Evolutionary conservation across 2,888 invertebrate species (phyloP).

Genomic region (Parnassius apollo): DNA sequence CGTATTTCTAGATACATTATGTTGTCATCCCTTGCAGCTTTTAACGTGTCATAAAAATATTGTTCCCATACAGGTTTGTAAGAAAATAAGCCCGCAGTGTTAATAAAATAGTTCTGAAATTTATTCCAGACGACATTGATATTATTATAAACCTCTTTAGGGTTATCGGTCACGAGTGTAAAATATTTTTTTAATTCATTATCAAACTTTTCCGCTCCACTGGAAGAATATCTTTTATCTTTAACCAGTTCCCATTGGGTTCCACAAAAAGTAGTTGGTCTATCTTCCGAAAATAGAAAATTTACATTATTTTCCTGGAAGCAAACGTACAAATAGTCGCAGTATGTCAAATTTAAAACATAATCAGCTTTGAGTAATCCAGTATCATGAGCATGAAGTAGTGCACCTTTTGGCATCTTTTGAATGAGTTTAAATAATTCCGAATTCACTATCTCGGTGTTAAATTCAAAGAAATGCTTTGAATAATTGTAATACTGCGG

Average conservation of each 20-base stretch:
- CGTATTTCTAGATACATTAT: slow-evolving; percentile 87
- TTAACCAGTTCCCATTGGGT: slow-evolving; percentile 74
- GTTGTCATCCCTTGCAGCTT: slow-evolving; percentile 84
- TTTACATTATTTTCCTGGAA: slow-evolving; percentile 45
- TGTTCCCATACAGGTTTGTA: slow-evolving; percentile 85
- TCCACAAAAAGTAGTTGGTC: slow-evolving; percentile 44
- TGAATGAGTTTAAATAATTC: slow-evolving; percentile 83
- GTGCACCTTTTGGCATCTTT: slow-evolving; percentile 88
- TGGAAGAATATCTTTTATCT: slow-evolving; percentile 69
- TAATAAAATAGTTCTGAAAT: slow-evolving; percentile 80
- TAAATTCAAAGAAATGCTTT: slow-evolving; percentile 84
- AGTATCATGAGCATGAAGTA: slow-evolving; percentile 86
- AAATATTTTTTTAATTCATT: slow-evolving; percentile 72
- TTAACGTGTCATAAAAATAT: slow-evolving; percentile 83
- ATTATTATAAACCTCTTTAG: slow-evolving; percentile 67
- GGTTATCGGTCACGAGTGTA: slow-evolving; percentile 77
- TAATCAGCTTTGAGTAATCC: slow-evolving; percentile 83
- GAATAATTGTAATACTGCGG: slow-evolving; percentile 82
- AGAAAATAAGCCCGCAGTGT: slow-evolving; percentile 73
- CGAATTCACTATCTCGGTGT: slow-evolving; percentile 80
- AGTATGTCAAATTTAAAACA: slow-evolving; percentile 82
- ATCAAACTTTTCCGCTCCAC: slow-evolving; percentile 77
- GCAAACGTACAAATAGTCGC: slow-evolving; percentile 81
- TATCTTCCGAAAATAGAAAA: slow-evolving; percentile 53
- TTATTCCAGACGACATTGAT: slow-evolving; percentile 82